phyloP scores from a whole-genome alignment of 1,140 invertebrate species.

The Sinella curviseta region DNA sequence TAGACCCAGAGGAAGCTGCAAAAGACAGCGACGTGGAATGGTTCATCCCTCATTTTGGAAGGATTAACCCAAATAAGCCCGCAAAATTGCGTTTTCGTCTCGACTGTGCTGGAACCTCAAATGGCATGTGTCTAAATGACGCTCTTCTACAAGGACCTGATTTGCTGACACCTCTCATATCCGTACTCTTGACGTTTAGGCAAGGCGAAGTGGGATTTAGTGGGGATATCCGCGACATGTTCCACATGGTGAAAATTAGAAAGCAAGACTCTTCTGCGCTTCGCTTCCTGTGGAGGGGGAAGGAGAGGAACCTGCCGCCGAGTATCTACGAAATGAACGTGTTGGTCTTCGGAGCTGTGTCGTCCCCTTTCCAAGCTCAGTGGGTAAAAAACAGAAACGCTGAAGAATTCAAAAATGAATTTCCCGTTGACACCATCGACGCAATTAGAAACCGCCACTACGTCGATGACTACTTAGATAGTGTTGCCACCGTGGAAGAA shows the following conservation, averaged over 20 bases:
- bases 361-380: conserved; percentile 42
- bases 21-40: neutral
- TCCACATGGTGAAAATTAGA: conserved; percentile 16
- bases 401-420: conserved; percentile 20
- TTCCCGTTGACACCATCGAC: neutral
- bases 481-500: neutral
- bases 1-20: neutral
- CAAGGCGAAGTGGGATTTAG: neutral
- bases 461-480: conserved; percentile 31
- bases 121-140: neutral
- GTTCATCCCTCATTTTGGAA: neutral
- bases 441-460: neutral
- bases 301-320: neutral
- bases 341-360: conserved; percentile 45
- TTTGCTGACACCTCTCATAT: neutral
- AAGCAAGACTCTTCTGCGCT: conserved; percentile 34
- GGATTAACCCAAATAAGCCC: neutral
- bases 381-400: conserved; percentile 35
- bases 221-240: conserved; percentile 15
- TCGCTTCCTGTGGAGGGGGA: conserved; percentile 47
- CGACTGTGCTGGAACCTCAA: neutral
- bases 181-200: neutral
- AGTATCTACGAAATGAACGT: conserved; percentile 43
- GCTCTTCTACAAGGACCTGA: neutral
- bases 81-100: neutral